Percentiles rank a stretch among this genome's conserved stretches.
phyloP scores from a whole-genome alignment of 1,140 invertebrate genomes.

The Ostrea denselamellosa region DNA sequence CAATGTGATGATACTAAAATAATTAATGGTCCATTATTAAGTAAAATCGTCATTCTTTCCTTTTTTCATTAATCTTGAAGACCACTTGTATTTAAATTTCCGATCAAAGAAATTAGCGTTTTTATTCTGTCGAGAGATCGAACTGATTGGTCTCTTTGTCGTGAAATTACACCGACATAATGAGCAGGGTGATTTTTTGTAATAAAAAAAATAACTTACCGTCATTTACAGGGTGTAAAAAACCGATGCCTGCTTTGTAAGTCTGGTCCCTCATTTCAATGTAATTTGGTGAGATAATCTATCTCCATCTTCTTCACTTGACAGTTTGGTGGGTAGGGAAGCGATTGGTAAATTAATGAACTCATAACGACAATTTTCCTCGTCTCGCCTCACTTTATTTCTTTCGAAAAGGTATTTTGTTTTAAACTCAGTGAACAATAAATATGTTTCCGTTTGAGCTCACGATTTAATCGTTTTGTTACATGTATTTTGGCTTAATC shows the following conservation, averaged over 20 bases:
- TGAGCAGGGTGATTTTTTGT: background rate
- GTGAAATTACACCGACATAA: background rate
- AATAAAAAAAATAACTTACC: slow-evolving; percentile 31
- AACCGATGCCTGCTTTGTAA: background rate
- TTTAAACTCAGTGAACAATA: background rate
- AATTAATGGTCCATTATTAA: background rate
- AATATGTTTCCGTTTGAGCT: background rate
- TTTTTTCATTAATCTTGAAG: background rate
- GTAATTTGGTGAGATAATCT: slow-evolving; percentile 17
- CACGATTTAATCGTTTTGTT: background rate
- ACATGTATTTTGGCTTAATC: background rate
- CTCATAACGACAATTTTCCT: background rate
- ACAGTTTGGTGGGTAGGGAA: background rate
- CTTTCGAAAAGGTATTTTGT: background rate
- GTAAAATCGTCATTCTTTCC: background rate
- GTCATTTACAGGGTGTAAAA: background rate
- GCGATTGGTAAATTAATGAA: background rate
- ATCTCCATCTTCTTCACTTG: background rate
- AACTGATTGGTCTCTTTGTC: background rate
- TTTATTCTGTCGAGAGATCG: slow-evolving; percentile 5
- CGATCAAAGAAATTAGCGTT: slow-evolving; percentile 29
- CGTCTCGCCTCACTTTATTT: background rate
- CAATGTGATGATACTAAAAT: slow-evolving; percentile 1
- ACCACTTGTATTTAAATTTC: slow-evolving; percentile 38
- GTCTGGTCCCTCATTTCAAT: background rate